Conservation (phyloP, 2,888 invertebrate species). For the Drosophila borealis region DNA sequence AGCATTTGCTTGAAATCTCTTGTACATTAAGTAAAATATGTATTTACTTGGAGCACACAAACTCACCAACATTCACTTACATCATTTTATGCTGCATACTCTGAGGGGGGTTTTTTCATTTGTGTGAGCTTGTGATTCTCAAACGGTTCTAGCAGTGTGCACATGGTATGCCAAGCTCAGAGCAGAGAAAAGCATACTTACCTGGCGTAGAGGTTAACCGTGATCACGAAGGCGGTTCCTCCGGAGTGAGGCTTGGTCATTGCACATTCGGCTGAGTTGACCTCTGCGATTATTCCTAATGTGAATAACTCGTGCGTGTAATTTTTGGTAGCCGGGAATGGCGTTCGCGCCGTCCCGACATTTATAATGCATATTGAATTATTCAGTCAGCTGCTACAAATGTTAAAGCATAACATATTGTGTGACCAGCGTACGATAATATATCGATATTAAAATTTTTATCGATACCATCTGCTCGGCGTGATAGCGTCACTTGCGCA, state of each 20-base stretch:
- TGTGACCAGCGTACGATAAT: no score
- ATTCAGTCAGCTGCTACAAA: no score
- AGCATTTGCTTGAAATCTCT: no score
- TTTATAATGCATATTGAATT: slow-evolving; percentile 12
- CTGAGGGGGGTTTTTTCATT: background rate
- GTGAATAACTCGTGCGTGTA: slow-evolving; percentile 90
- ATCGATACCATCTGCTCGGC: no score
- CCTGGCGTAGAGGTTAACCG: slow-evolving; percentile 83
- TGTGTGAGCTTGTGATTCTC: slow-evolving; percentile 26
- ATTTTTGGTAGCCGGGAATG: slow-evolving; percentile 89
- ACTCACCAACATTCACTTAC: background rate
- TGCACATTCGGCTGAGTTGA: slow-evolving; percentile 91
- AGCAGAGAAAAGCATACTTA: slow-evolving; percentile 73
- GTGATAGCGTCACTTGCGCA: rapidly evolving
- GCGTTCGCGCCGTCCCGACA: slow-evolving; percentile 88
- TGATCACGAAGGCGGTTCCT: slow-evolving; percentile 84
- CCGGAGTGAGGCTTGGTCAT: slow-evolving; percentile 85
- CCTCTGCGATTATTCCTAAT: slow-evolving; percentile 91
- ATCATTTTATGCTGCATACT: slow-evolving; percentile 21
- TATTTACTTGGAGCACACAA: background rate
- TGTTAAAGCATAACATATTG: no score
- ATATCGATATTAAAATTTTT: no score
- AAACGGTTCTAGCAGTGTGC: slow-evolving; percentile 6
- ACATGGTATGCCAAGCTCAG: background rate
- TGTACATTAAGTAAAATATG: no score